Evolutionary conservation across 2,888 invertebrate genomes (phyloP).

Genomic region (Conops quadrifasciatus): DNA sequence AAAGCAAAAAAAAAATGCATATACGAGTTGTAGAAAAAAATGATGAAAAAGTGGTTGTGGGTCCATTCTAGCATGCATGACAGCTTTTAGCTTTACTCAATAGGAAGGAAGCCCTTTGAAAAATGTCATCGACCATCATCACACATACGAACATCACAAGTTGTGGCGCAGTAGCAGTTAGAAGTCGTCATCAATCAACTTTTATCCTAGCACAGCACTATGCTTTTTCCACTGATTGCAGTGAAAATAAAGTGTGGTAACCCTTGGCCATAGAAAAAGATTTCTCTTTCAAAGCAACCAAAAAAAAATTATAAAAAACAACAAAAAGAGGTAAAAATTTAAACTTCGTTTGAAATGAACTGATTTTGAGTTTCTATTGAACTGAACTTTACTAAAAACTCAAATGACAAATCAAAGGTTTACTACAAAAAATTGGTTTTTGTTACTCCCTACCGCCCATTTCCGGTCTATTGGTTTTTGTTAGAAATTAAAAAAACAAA

Average conservation of each 20-base stretch:
- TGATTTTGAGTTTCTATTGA: not conserved
- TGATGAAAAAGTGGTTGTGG: not conserved
- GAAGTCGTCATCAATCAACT: slow-evolving; percentile 43
- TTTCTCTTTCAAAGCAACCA: too few relatives aligned
- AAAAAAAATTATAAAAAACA: slow-evolving; percentile 9
- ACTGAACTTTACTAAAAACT: too few relatives aligned
- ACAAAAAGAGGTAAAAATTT: not conserved
- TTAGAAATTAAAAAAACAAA: too few relatives aligned
- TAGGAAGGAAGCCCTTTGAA: slow-evolving; percentile 9
- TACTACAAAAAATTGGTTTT: too few relatives aligned
- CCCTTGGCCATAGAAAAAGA: too few relatives aligned
- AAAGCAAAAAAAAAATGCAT: not conserved
- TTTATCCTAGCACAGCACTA: slow-evolving; percentile 7
- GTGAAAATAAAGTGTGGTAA: slow-evolving; percentile 6
- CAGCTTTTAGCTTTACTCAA: not conserved
- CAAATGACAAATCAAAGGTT: too few relatives aligned
- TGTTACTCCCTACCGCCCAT: too few relatives aligned
- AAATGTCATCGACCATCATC: slow-evolving; percentile 1
- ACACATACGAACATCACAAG: not conserved
- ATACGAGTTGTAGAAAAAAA: not conserved
- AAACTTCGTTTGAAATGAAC: not conserved
- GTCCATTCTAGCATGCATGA: not conserved
- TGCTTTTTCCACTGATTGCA: not conserved
- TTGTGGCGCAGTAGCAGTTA: not conserved
- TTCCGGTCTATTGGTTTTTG: too few relatives aligned